Evolutionary conservation across 1,140 invertebrate species (phyloP).

Genomic region (Polyergus mexicanus): DNA sequence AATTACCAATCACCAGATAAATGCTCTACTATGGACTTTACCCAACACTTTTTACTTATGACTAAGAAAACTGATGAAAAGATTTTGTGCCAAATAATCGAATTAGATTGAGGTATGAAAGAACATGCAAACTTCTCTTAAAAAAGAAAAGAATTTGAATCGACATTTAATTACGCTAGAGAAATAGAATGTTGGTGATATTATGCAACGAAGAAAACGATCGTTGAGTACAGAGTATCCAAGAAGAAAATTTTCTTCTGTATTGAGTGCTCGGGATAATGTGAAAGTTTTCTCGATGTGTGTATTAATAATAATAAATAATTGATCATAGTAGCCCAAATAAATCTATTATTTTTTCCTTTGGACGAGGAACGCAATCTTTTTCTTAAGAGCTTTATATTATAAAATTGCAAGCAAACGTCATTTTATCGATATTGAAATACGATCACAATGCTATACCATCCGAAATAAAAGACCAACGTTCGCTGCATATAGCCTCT

Average conservation of each 20-base stretch:
- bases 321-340: constrained; percentile 30
- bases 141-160: no score
- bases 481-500: constrained; percentile 32
- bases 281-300: constrained; percentile 23
- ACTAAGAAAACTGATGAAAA: no score
- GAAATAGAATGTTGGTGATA: not conserved
- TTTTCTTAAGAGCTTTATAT: constrained; percentile 10
- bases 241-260: not conserved
- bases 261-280: not conserved
- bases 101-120: no score
- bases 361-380: not conserved
- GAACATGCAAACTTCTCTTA: no score
- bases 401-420: constrained; percentile 27
- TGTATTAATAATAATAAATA: constrained; percentile 16
- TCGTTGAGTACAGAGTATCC: not conserved
- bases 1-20: no score
- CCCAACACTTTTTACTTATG: no score
- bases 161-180: not conserved
- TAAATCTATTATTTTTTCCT: not conserved
- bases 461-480: constrained; percentile 12
- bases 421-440: constrained; percentile 7
- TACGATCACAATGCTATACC: constrained; percentile 18
- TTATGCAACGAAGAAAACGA: not conserved
- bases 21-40: no score
- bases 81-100: no score